phyloP scores from a whole-genome alignment of 2,797 vertebrate genomes.

The Vireo griseus region DNA sequence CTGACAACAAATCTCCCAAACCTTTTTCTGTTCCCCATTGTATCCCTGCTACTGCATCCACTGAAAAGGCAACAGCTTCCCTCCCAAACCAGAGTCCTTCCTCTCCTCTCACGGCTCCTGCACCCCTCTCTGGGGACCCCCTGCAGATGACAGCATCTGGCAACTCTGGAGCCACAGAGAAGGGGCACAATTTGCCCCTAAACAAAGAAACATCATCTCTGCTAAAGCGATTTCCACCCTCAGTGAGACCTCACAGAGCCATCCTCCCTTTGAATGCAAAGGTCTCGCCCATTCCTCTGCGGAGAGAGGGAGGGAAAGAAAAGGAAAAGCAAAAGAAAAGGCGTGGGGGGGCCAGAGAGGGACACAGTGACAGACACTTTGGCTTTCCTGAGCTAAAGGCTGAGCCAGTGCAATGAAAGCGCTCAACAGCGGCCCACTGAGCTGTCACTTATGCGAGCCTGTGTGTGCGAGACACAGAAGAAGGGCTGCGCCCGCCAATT shows the following conservation, averaged over 20 bases:
- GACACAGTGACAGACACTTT: conserved; percentile 62
- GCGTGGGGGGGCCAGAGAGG: not conserved
- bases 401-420: conserved; percentile 64
- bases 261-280: conserved; percentile 66
- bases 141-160: conserved; percentile 51
- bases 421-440: conserved; percentile 37
- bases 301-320: conserved; percentile 48
- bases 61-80: not conserved
- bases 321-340: conserved; percentile 56
- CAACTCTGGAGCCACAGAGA: not conserved
- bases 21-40: not conserved
- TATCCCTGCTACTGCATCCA: not conserved
- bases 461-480: conserved; percentile 30
- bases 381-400: conserved; percentile 52
- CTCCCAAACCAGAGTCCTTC: not conserved
- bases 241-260: conserved; percentile 65
- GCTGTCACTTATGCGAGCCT: conserved; percentile 56
- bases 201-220: conserved; percentile 66
- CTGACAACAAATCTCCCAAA: not conserved
- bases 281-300: conserved; percentile 64
- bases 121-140: conserved; percentile 28
- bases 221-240: conserved; percentile 60
- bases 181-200: conserved; percentile 49
- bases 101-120: not conserved
- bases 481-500: conserved; percentile 48